phyloP scores from a whole-genome alignment of 2,113 vertebrate genomes.

The Pelecanus crispus region DNA sequence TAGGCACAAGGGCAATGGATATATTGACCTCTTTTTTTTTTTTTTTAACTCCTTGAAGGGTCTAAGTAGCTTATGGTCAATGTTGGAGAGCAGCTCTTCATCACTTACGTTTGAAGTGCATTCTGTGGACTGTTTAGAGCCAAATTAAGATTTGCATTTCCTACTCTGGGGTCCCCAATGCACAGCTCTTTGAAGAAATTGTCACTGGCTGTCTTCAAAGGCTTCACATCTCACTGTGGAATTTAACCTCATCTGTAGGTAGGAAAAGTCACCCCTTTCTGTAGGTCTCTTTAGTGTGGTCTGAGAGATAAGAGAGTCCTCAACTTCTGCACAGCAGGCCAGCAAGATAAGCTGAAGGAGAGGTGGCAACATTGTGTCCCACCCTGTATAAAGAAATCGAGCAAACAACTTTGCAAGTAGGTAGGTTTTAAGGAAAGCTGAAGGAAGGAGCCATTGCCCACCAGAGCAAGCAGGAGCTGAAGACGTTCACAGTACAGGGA shows the following conservation, averaged over 20 bases:
- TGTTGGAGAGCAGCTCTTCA: not conserved
- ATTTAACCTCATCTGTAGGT: not conserved
- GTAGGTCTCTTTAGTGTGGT: not conserved
- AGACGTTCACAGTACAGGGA: not conserved
- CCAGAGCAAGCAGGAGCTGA: not conserved
- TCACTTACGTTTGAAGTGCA: not conserved
- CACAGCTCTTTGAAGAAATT: not conserved
- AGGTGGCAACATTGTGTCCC: not conserved
- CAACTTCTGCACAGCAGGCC: not conserved
- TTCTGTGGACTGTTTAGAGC: not conserved
- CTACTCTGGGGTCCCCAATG: not conserved
- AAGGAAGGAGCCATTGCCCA: not conserved
- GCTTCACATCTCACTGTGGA: rapidly evolving
- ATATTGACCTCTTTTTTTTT: no score
- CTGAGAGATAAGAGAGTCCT: constrained; percentile 28
- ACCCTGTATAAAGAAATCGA: not conserved
- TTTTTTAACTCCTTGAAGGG: not conserved
- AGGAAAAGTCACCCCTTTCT: not conserved
- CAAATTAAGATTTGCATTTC: not conserved
- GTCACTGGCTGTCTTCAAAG: not conserved
- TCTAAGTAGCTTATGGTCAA: not conserved
- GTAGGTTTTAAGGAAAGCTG: not conserved
- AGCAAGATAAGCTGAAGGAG: constrained; percentile 21
- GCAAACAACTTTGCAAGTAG: not conserved
- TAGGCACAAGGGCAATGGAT: not conserved